Evolutionary conservation across 2,888 invertebrate genomes (phyloP).

Genomic region (Adineta ricciae): DNA sequence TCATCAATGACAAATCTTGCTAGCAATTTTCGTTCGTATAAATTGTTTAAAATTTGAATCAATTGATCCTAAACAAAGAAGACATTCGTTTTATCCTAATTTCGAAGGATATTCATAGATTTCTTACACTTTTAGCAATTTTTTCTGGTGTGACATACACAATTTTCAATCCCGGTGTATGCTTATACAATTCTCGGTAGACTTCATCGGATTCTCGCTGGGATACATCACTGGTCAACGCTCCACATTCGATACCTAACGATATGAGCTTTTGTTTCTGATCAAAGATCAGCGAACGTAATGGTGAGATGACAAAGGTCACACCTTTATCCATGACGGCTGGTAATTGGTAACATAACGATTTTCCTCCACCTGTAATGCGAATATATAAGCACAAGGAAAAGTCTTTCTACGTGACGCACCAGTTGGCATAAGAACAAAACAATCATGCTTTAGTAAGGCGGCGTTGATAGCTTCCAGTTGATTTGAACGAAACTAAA

Average conservation of each 20-base stretch:
- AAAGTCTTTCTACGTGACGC: too few species aligned
- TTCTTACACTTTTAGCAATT: conserved; percentile 59
- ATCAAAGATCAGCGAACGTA: conserved; percentile 84
- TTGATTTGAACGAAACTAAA: conserved; percentile 74
- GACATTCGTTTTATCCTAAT: too few species aligned
- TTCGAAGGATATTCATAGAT: too few species aligned
- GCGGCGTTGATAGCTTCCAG: conserved; percentile 85
- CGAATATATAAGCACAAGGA: background rate
- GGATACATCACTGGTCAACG: conserved; percentile 60
- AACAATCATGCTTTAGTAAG: conserved; percentile 72
- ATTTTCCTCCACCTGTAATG: conserved; percentile 66
- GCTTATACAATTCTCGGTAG: conserved; percentile 63
- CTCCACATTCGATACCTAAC: conserved; percentile 64
- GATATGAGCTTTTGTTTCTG: conserved; percentile 68
- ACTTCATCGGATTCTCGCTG: conserved; percentile 59
- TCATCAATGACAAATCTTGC: conserved; percentile 89
- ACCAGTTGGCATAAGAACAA: conserved; percentile 90
- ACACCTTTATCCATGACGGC: conserved; percentile 74
- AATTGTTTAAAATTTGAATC: conserved; percentile 58
- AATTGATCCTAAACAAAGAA: conserved; percentile 54
- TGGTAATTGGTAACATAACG: conserved; percentile 76
- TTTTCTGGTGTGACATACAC: conserved; percentile 95
- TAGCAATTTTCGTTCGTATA: conserved; percentile 65
- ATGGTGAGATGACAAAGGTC: conserved; percentile 84
- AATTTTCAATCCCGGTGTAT: conserved; percentile 61